These are phyloP conservation scores for Cotesia glomerata DNA, from an alignment of 1,140 invertebrate genomes.

Conservation along the genomic window DNA sequence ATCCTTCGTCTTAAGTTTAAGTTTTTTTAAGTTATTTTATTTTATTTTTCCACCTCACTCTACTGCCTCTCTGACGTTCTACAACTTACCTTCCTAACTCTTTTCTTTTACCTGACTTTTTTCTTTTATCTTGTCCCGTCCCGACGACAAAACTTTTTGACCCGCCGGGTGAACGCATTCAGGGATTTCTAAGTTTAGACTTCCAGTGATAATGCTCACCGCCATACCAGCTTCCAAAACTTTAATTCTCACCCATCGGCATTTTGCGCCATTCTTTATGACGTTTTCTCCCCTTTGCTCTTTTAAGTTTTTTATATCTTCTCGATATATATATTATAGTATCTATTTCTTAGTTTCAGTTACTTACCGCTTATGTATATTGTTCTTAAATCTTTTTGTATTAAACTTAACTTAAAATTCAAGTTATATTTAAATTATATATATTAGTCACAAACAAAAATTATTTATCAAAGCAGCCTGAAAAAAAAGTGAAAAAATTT, in stretches of 20 bases:
- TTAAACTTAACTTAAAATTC: too few species aligned
- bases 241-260: conserved; percentile 20
- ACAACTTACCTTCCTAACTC: conserved; percentile 19
- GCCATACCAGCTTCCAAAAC: neutral
- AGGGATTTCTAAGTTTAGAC: conserved; percentile 33
- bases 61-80: conserved; percentile 2
- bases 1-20: conserved; percentile 4
- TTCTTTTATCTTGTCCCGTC: conserved; percentile 22
- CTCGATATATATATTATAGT: neutral
- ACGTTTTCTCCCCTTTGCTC: conserved; percentile 2
- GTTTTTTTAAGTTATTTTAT: conserved; percentile 2
- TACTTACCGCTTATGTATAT: too few species aligned
- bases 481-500: too few species aligned
- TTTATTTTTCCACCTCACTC: conserved; percentile 9
- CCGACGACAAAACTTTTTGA: conserved; percentile 36
- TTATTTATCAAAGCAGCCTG: too few species aligned
- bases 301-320: conserved; percentile 3
- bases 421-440: too few species aligned
- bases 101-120: conserved; percentile 15
- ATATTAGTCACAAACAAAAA: too few species aligned
- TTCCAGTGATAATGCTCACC: conserved; percentile 24
- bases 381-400: too few species aligned
- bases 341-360: too few species aligned
- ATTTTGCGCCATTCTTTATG: conserved; percentile 4
- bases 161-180: conserved; percentile 32